phyloP scores from a whole-genome alignment of 2,888 invertebrate species.

The Beris morrisii region DNA sequence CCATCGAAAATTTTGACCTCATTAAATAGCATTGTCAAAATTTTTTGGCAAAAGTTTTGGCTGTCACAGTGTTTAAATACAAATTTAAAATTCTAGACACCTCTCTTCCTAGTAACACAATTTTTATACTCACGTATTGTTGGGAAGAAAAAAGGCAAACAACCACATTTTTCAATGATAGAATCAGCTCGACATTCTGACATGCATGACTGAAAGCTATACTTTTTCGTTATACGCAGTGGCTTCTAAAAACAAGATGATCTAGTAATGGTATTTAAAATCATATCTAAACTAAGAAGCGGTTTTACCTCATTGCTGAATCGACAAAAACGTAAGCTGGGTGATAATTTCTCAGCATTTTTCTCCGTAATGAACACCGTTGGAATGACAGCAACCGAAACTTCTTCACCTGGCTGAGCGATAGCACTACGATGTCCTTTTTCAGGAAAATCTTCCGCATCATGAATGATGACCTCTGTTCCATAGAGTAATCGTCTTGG shows the following conservation, averaged over 20 bases:
- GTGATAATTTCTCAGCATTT: constrained; percentile 46
- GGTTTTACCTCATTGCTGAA: constrained; percentile 50
- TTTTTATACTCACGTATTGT: constrained; percentile 43
- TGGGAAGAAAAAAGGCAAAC: constrained; percentile 54
- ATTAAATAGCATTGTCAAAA: too few relatives aligned
- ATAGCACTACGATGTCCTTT: constrained; percentile 46
- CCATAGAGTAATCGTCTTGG: constrained; percentile 48
- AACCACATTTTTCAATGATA: constrained; percentile 47
- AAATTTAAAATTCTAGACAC: too few relatives aligned
- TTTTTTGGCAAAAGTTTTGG: too few relatives aligned
- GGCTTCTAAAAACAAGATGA: constrained; percentile 37
- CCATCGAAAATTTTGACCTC: too few relatives aligned
- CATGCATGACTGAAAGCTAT: constrained; percentile 52
- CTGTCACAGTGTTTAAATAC: too few relatives aligned
- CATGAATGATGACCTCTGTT: constrained; percentile 51
- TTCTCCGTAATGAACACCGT: constrained; percentile 47
- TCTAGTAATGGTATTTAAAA: background rate
- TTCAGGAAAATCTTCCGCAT: constrained; percentile 52
- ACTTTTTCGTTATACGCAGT: constrained; percentile 43
- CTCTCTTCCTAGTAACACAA: too few relatives aligned
- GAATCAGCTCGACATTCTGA: constrained; percentile 50
- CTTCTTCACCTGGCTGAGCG: constrained; percentile 47
- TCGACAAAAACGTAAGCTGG: constrained; percentile 48
- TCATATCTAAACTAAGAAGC: constrained; percentile 22
- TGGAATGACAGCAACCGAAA: constrained; percentile 48